Evolutionary conservation across 2,113 vertebrate genomes (phyloP).

Genomic region (Odobenus rosmarus): DNA sequence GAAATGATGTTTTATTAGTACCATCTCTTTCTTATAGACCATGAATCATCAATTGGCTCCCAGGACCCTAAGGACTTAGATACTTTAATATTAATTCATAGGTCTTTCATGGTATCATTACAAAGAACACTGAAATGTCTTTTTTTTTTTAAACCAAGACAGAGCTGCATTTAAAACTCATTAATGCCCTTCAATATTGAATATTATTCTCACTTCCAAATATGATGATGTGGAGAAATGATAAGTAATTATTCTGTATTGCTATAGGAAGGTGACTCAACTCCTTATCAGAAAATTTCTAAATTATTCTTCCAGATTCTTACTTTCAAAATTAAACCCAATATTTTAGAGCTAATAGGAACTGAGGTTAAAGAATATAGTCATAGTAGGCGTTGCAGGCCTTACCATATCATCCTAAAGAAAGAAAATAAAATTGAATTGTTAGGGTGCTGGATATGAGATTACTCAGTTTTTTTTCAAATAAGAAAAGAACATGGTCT

Average conservation of each 20-base stretch:
- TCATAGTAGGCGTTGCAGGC: neutral
- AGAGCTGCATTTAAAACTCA: neutral
- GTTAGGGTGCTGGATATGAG: neutral
- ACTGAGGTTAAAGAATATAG: neutral
- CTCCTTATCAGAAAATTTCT: neutral
- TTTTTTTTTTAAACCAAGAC: neutral
- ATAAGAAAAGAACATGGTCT: neutral
- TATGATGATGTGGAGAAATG: neutral
- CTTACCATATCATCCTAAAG: neutral
- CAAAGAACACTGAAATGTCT: neutral
- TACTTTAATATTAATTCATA: neutral
- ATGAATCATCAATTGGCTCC: slow-evolving; percentile 37
- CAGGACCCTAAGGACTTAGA: neutral
- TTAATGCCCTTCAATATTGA: neutral
- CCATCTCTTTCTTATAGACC: slow-evolving; percentile 44
- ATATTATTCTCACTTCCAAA: neutral
- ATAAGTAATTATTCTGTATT: neutral
- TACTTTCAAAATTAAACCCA: slow-evolving; percentile 17
- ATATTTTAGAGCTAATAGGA: neutral
- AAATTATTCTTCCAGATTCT: neutral
- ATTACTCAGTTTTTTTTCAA: neutral
- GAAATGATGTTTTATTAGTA: slow-evolving; percentile 57
- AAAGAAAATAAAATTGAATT: neutral
- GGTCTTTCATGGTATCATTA: neutral
- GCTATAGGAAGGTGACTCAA: neutral